Evolutionary conservation across 1,140 invertebrate genomes (phyloP), one percentile per base, ranked within the genome.

Genomic region (Drosophila elegans): DNA sequence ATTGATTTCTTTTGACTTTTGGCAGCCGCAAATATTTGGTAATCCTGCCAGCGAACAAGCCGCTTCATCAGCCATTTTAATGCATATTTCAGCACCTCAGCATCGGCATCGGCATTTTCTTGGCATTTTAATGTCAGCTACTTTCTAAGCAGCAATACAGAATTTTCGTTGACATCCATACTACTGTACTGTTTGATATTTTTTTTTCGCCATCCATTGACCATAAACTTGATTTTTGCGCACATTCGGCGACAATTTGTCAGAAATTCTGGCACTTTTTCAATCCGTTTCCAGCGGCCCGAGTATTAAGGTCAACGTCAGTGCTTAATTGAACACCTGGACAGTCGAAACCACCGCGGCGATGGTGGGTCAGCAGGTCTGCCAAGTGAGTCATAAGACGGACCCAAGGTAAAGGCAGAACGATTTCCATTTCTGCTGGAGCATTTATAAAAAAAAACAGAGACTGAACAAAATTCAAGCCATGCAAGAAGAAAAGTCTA

Each of bases 1-100:
- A 89, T 89, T 89, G 84, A 89, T 89, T 89, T 89, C 84, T 89
- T 89, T 80, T 89, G 80, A 89, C 84, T 89, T 89, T 76, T 89
- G 82, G 85, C 52, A 89, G 80, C 86, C 80, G 73, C 80, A 89
- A 88, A 89, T 84, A 89, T 89, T 88, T 88, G 83, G 84, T 88
- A 88, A 84, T 88, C 84, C 83, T 64, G 78, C 52, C 74, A 88
- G 69, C 68, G 67, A 73, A 79, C 83, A 88, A 74, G 84, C 71
- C 68, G 84, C 74, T 74, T 84, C 84, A 89, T 89, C 84, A 89
- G 84, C 80, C 84, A 74, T 80, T 84, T 84, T 80, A 89, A 89
- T 89, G 84, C 77, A 89, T 90, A 89, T 89, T 84, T 89, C 89
- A 84, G 72, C 84, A 89, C 84, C 85, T 89, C 49, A 46, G 38